Percentiles rank a stretch among this genome's conserved stretches.
Evolutionary conservation across 2,113 vertebrate genomes (phyloP).

Genomic region (Phoenicopterus ruber): DNA sequence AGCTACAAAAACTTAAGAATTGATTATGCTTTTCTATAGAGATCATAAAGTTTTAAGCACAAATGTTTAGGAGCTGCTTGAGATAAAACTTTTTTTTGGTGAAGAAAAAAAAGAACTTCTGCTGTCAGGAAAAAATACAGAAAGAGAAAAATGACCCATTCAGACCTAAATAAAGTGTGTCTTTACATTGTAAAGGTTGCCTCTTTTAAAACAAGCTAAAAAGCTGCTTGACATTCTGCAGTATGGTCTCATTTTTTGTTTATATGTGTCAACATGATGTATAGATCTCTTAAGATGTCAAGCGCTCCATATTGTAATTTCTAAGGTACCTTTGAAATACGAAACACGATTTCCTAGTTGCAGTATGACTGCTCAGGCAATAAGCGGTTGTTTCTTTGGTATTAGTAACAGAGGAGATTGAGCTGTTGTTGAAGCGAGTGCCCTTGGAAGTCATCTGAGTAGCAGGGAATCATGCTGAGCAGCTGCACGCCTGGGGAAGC

Average conservation of each 20-base stretch:
- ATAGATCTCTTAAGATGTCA: conserved; percentile 63
- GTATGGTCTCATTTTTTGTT: conserved; percentile 62
- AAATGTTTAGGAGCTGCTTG: not conserved
- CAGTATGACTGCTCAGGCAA: not conserved
- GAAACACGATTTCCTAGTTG: not conserved
- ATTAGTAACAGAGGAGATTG: not conserved
- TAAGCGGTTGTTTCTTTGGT: not conserved
- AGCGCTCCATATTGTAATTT: conserved; percentile 43
- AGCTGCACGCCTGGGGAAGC: not conserved
- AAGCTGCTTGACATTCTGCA: conserved; percentile 49
- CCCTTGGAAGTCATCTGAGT: not conserved
- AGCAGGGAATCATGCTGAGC: rapidly evolving
- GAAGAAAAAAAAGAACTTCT: not conserved
- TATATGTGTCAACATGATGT: conserved; percentile 44
- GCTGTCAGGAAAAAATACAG: not conserved
- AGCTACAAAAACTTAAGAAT: not conserved
- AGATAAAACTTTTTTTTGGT: not conserved
- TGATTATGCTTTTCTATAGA: not conserved
- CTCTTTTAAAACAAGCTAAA: conserved; percentile 55
- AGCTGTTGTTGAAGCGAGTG: not conserved
- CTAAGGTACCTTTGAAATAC: conserved; percentile 24
- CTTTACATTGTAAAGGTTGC: conserved; percentile 56
- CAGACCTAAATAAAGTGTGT: conserved; percentile 14
- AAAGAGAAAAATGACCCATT: conserved; percentile 14
- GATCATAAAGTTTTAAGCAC: not conserved